Base-by-base conservation (phyloP, 1,140 invertebrate genomes). In the Drosophila asahinai region DNA sequence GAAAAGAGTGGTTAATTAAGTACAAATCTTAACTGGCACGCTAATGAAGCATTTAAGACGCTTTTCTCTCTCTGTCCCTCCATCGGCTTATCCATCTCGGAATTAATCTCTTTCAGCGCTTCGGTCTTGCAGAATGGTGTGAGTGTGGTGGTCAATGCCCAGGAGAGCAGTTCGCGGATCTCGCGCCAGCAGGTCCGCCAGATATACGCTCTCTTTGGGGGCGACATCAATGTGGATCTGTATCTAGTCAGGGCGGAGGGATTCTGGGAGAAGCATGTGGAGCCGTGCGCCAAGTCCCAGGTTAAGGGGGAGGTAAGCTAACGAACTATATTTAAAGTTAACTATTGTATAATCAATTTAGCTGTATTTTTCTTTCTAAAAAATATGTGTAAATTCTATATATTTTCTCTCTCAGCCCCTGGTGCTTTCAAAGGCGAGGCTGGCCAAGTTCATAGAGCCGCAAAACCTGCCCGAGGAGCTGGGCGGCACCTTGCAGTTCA, bases 401-500 rank as follows among this genome's bases (percentile, higher is more conserved):
- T 6, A 27, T 63, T n/a, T 17, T 8, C 14, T 2, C 14, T 51
- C 25, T 1, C 93, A 96, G 95, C 94, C 95, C 48, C 92, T 95
- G 72, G 96, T 95, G 80, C 94, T 96, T 73, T 94, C 95, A 48
- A 89, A 95, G 77, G 94, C 94, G 42, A 95, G 97, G 78, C 93
- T 98, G 60, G 94, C 94, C 62, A 95, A 96, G 83, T 95, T 96
- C 81, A 94, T 98, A 48, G 96, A 97, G 77, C 91, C 93, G 55
- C 94, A 94, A 52, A 96, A 97, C 92, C 93, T 98, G 89, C 97
- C 97, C n/a, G 94, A 95, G 76, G 97, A 98, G 81, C 93, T 98
- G 30, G 97, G 96, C 17, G 97, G 97, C 42, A 94, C 94, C 45
- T 95, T 97, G 83, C 93, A 94, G 45, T 97, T 97, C 93, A 95